phyloP scores from a whole-genome alignment of 2,888 invertebrate genomes.

The Ophion obscuratus region DNA sequence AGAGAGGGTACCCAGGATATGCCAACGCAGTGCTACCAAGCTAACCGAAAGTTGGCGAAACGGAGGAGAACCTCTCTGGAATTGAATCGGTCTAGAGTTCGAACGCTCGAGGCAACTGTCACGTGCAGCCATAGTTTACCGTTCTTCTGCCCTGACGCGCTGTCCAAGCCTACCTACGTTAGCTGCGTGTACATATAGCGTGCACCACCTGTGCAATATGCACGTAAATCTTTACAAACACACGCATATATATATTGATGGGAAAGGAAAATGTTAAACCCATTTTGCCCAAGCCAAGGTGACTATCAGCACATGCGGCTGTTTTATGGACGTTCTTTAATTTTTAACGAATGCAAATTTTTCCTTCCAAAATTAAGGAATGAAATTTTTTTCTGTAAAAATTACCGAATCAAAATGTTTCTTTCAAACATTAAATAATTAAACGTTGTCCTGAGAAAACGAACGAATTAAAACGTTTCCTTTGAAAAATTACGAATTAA shows the following conservation, averaged over 20 bases:
- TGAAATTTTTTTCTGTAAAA: no score
- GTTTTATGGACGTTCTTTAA: no score
- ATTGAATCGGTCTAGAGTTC: constrained; percentile 76
- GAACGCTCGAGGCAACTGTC: constrained; percentile 75
- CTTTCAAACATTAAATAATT: no score
- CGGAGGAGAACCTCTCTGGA: constrained; percentile 65
- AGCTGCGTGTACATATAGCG: constrained; percentile 15
- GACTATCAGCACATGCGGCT: no score
- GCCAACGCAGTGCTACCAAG: constrained; percentile 38
- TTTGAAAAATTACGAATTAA: no score
- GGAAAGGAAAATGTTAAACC: no score
- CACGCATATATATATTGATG: background rate
- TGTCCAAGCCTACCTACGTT: constrained; percentile 46
- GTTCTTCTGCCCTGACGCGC: constrained; percentile 68
- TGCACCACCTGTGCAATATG: constrained; percentile 18
- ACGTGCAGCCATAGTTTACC: constrained; percentile 74
- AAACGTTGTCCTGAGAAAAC: no score
- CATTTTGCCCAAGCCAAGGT: no score
- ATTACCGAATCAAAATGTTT: no score
- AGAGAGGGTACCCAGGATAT: background rate
- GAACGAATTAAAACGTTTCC: no score
- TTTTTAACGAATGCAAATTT: no score
- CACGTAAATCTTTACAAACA: constrained; percentile 22
- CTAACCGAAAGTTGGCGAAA: constrained; percentile 64
- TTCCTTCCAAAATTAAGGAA: no score